Base-by-base conservation (phyloP, 1,140 invertebrate species). In the Zaprionus inermis region DNA sequence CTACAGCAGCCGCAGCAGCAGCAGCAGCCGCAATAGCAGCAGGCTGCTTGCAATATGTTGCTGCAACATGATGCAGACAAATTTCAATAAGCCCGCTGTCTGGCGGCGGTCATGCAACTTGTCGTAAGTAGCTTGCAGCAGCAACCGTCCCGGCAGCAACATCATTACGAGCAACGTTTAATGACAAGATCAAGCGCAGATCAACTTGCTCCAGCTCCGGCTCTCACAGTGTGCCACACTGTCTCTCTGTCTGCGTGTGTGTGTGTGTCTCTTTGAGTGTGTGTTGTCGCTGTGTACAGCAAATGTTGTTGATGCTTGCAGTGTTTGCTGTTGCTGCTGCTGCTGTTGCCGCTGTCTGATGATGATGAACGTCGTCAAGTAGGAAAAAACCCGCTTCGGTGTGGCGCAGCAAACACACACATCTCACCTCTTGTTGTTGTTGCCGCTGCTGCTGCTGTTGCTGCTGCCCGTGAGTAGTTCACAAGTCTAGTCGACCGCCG, bases 151-250 rank as follows among this genome's bases (percentile, higher is more conserved):
- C 32, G 22, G 71, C 75, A 69, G 75, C 80, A 80, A 63, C 75
- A 85, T 78, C 70, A 81, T 78, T 75, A 74, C 79, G 61, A 73
- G 82, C 82, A 68, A 56, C 76, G 76, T 86, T 88, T 88, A 88
- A 88, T 88, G 84, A 89, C 84, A 88, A 88, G 84, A 88, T 88
- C 84, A 88, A 88, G 85, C 80, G 76, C 74, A 86, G 82, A 76
- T 76, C 73, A 72, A 60, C 55, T 74, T 72, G 72, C 51, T 64
- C 57, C 67, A 77, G 34, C 79, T 59, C 59, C 59, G 59, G 60
- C 34, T 66, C 65, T 60, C 22, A 54, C 12, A 61, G 59, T 12
- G 44, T 34, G 55, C 20, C 34, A 30, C 38, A 44, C 14, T 41
- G n/a, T 67, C 18, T 32, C 16, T 46, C 28, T 66, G 16, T 1